Evolutionary conservation across 1,140 invertebrate genomes (phyloP).

Genomic region (Meloidogyne hapla): DNA sequence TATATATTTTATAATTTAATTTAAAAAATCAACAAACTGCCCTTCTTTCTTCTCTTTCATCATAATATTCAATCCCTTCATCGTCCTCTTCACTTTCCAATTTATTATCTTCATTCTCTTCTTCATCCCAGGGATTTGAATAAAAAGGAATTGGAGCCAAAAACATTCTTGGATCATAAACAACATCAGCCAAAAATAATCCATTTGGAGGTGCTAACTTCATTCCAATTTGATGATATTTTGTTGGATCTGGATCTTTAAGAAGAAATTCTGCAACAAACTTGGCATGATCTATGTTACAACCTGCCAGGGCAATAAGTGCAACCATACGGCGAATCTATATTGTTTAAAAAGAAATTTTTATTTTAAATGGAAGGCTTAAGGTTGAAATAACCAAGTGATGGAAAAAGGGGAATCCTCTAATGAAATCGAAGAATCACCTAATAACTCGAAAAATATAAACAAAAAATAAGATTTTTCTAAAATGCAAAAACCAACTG

Average conservation of each 20-base stretch:
- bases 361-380: no score
- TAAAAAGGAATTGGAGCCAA: conserved; percentile 41
- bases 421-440: no score
- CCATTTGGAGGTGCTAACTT: conserved; percentile 46
- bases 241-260: conserved; percentile 40
- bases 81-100: conserved; percentile 8
- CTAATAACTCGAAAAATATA: no score
- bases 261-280: conserved; percentile 40
- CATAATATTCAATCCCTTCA: not conserved
- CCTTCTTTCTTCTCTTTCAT: not conserved
- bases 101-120: not conserved
- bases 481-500: no score
- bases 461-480: no score
- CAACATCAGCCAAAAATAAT: conserved; percentile 53
- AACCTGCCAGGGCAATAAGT: conserved; percentile 37
- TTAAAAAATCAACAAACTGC: not conserved
- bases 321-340: conserved; percentile 56
- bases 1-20: not conserved
- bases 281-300: conserved; percentile 21
- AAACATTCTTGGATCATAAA: conserved; percentile 52
- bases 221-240: conserved; percentile 37
- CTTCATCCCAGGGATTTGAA: conserved; percentile 47
- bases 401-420: no score
- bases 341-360: conserved; percentile 6
- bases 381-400: no score